phyloP scores from a whole-genome alignment of 53 echinoderm and acorn worm genomes.

The Zoroaster sp. region DNA sequence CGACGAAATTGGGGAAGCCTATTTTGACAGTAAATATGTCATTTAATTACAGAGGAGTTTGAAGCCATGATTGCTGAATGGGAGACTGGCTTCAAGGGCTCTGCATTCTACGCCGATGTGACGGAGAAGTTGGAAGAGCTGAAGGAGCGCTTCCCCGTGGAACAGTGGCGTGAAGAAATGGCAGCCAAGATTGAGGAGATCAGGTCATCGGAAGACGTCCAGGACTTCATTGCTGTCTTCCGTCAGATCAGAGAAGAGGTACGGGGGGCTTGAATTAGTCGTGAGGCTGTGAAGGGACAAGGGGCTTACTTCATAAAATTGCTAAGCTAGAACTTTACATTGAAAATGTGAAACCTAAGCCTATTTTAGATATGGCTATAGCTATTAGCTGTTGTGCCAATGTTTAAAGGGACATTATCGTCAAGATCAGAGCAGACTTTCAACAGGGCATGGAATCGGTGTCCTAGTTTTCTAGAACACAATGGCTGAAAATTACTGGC shows the following conservation, averaged over 20 bases:
- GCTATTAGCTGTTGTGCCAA: too few relatives aligned
- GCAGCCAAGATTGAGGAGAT: constrained; percentile 27
- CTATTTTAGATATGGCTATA: too few relatives aligned
- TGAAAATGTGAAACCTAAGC: not conserved
- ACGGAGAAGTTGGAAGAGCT: not conserved
- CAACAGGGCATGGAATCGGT: too few relatives aligned
- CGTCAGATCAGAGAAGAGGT: not conserved
- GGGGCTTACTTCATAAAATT: not conserved
- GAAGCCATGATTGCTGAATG: not conserved
- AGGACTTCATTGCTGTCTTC: not conserved
- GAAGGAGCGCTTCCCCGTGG: not conserved
- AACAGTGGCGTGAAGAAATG: not conserved
- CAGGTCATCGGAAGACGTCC: constrained; percentile 8
- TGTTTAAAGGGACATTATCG: too few relatives aligned
- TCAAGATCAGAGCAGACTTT: too few relatives aligned
- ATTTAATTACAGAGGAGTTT: not conserved
- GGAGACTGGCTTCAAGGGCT: constrained; percentile 1
- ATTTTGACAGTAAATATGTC: not conserved
- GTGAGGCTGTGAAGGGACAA: not conserved
- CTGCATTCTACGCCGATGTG: constrained; percentile 19
- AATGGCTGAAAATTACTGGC: too few relatives aligned
- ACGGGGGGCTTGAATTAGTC: not conserved
- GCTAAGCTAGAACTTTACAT: too few relatives aligned
- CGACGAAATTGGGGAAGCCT: too few relatives aligned
- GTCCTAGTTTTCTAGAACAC: too few relatives aligned